phyloP scores from a whole-genome alignment of 64 coral and sea anemone genomes.

The Stichodactyla helianthus region DNA sequence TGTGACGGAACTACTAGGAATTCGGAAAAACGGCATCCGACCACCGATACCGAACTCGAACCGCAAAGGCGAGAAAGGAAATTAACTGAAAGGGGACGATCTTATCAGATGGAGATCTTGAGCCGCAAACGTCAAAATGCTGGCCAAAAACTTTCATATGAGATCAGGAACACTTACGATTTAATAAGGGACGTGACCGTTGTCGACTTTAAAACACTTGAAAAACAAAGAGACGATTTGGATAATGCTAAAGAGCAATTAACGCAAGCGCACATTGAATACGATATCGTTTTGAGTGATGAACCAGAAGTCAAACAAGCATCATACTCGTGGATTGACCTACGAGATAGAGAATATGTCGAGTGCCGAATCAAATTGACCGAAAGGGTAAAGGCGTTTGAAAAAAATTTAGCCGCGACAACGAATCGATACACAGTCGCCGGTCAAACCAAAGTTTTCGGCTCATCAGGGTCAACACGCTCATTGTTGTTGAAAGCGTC shows the following conservation, averaged over 20 bases:
- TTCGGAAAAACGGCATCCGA: not conserved
- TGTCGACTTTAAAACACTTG: not conserved
- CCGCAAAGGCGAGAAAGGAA: slow-evolving; percentile 10
- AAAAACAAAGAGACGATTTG: slow-evolving; percentile 13
- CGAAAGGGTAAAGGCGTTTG: slow-evolving; percentile 22
- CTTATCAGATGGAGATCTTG: slow-evolving; percentile 32
- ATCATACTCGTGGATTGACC: not conserved
- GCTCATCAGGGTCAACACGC: slow-evolving; percentile 30
- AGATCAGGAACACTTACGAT: slow-evolving; percentile 18
- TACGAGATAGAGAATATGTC: not conserved
- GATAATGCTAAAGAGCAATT: slow-evolving; percentile 46
- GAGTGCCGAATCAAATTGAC: slow-evolving; percentile 22
- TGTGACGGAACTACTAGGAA: not conserved
- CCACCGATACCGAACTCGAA: not conserved
- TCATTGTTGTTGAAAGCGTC: slow-evolving; percentile 29
- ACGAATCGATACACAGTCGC: not conserved
- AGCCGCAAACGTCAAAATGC: slow-evolving; percentile 4
- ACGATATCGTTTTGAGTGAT: slow-evolving; percentile 31
- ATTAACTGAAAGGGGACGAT: slow-evolving; percentile 41
- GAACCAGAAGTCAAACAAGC: not conserved
- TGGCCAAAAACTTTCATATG: not conserved
- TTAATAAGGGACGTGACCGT: not conserved
- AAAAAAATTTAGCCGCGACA: not conserved
- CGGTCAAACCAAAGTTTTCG: not conserved
- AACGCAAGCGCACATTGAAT: slow-evolving; percentile 14